phyloP scores from a whole-genome alignment of 2,888 invertebrate genomes.

The Tenthredo scrophulariae region DNA sequence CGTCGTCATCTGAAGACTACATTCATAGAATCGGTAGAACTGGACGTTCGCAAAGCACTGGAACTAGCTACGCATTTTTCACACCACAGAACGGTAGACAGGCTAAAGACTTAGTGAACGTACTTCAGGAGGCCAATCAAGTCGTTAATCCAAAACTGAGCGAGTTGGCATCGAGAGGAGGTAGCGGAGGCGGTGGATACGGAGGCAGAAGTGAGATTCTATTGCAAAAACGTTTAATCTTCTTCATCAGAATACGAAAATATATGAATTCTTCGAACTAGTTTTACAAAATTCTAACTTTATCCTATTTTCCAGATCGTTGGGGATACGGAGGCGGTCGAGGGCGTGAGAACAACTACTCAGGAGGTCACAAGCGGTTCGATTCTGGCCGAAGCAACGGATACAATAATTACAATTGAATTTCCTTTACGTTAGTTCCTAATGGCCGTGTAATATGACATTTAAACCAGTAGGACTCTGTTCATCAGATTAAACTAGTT shows the following conservation, averaged over 20 bases:
- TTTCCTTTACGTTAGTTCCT: constrained; percentile 29
- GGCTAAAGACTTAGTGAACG: constrained; percentile 93
- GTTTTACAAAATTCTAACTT: background rate
- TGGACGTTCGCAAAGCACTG: constrained; percentile 91
- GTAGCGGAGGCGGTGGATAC: constrained; percentile 81
- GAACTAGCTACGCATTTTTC: constrained; percentile 97
- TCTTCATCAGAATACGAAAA: background rate
- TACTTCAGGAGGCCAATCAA: constrained; percentile 92
- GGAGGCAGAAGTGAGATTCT: constrained; percentile 77
- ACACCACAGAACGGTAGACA: constrained; percentile 93
- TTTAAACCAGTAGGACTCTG: background rate
- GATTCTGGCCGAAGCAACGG: constrained; percentile 64
- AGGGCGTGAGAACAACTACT: constrained; percentile 70
- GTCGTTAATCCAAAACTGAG: constrained; percentile 91
- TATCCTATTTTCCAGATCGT: constrained; percentile 66
- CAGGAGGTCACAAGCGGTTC: constrained; percentile 71
- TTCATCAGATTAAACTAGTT: background rate
- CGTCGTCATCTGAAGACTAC: constrained; percentile 96
- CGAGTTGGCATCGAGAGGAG: constrained; percentile 86
- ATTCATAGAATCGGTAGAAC: constrained; percentile 97
- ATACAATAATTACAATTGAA: constrained; percentile 68
- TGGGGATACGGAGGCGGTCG: constrained; percentile 69
- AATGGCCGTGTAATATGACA: constrained; percentile 28
- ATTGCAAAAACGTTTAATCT: background rate
- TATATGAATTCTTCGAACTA: background rate